A percentile compares a stretch with the other conserved stretches of the same genome.
These are phyloP conservation scores for Eleginops maclovinus DNA, from an alignment of 2,113 vertebrate species.

Conservation along the genomic window DNA sequence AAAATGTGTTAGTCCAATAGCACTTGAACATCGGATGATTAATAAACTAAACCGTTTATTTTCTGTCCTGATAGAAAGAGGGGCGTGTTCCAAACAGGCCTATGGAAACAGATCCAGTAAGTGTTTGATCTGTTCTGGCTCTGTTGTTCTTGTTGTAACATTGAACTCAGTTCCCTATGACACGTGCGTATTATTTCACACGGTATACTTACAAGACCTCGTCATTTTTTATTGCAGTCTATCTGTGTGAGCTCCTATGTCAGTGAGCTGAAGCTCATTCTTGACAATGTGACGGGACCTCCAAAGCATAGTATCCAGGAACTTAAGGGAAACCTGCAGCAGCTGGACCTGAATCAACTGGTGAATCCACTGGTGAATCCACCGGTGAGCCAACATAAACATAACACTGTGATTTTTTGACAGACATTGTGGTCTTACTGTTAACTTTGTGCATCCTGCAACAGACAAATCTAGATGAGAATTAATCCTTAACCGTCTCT, in stretches of 20 bases:
- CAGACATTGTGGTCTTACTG: not conserved
- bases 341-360: rapidly evolving
- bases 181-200: not conserved
- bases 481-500: not conserved
- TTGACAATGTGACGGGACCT: not conserved
- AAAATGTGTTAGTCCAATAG: too few species aligned
- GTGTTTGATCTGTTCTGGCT: conserved; percentile 3
- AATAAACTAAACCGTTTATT: not conserved
- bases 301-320: rapidly evolving
- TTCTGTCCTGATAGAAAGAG: not conserved
- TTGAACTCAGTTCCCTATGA: not conserved
- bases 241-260: conserved; percentile 11
- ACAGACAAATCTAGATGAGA: not conserved
- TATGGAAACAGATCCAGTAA: not conserved
- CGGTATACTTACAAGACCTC: not conserved
- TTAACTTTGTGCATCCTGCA: not conserved
- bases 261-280: not conserved
- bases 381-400: conserved; percentile 6
- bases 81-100: rapidly evolving
- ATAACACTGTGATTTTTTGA: not conserved
- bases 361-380: too few species aligned
- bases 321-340: rapidly evolving
- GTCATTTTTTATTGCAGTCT: conserved; percentile 4
- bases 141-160: not conserved
- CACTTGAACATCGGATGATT: not conserved